Conservation (phyloP, 2,113 vertebrate genomes). For the Hippoglossus stenolepis region DNA sequence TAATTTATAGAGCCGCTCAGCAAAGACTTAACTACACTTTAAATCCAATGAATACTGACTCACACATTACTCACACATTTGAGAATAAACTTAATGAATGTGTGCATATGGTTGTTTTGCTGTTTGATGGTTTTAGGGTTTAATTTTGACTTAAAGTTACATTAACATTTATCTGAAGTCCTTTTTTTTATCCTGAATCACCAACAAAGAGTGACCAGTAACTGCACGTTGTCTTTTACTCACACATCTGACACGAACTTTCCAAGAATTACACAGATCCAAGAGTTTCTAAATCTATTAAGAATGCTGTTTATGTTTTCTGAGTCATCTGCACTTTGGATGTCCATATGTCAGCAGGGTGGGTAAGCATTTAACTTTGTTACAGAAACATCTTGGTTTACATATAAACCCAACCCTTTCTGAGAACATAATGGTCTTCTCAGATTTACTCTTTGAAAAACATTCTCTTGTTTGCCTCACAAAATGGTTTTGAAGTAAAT, state of each 20-base stretch:
- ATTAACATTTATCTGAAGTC: no score
- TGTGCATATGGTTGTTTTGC: no score
- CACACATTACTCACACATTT: background rate
- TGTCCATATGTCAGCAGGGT: slow-evolving; percentile 32
- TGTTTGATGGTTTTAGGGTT: no score
- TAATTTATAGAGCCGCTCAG: background rate
- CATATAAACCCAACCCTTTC: slow-evolving; percentile 9
- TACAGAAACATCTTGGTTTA: slow-evolving; percentile 18
- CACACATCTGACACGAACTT: no score
- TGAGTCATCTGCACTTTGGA: slow-evolving; percentile 20
- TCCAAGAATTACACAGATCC: no score
- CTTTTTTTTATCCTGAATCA: no score
- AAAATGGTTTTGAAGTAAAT: background rate
- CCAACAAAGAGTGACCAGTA: no score
- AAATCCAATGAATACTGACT: background rate
- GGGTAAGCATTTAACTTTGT: background rate
- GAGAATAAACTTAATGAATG: background rate
- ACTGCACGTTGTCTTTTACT: no score
- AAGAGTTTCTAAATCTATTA: no score
- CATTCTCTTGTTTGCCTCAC: background rate
- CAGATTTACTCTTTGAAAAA: slow-evolving; percentile 2
- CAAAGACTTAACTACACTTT: background rate
- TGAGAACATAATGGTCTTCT: background rate
- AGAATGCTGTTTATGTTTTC: background rate
- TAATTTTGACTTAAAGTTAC: no score